A percentile compares a stretch with the other conserved stretches of the same genome.
phyloP scores from a whole-genome alignment of 1,140 invertebrate species.

The Solenopsis fugax region DNA sequence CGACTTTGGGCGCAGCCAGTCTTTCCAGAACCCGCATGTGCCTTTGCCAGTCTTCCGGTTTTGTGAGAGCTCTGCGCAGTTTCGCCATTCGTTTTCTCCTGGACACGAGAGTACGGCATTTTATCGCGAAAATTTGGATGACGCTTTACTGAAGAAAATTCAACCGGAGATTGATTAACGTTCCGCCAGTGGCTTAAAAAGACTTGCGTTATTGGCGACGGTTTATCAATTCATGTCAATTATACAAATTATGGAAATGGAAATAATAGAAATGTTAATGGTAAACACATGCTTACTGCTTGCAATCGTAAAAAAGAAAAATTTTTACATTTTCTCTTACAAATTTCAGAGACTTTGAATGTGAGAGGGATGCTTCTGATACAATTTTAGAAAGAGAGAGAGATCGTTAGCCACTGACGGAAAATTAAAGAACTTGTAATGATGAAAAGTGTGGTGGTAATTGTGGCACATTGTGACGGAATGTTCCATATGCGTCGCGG shows the following conservation, averaged over 20 bases:
- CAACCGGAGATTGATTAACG: slow-evolving; percentile 6
- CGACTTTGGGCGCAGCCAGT: slow-evolving; percentile 75
- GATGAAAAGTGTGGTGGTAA: neutral
- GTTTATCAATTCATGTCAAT: slow-evolving; percentile 9
- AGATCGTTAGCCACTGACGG: neutral
- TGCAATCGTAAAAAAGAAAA: neutral
- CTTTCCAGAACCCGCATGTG: slow-evolving; percentile 72
- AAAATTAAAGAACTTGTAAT: slow-evolving; percentile 1
- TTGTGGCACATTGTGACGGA: neutral
- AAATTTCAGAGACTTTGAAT: neutral
- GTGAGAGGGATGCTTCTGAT: neutral
- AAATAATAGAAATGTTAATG: neutral
- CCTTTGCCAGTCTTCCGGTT: slow-evolving; percentile 78
- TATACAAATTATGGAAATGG: neutral
- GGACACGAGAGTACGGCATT: neutral
- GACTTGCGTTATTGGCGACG: neutral
- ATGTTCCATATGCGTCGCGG: neutral
- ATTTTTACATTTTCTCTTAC: neutral
- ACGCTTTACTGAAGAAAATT: slow-evolving; percentile 1
- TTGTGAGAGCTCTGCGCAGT: slow-evolving; percentile 68
- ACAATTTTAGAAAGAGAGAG: neutral
- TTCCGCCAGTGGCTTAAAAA: neutral
- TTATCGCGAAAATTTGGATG: slow-evolving; percentile 17
- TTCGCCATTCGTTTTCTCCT: slow-evolving; percentile 75
- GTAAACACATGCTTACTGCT: neutral